phyloP scores from a whole-genome alignment of 2,888 invertebrate species.

The Amphipyra berbera region DNA sequence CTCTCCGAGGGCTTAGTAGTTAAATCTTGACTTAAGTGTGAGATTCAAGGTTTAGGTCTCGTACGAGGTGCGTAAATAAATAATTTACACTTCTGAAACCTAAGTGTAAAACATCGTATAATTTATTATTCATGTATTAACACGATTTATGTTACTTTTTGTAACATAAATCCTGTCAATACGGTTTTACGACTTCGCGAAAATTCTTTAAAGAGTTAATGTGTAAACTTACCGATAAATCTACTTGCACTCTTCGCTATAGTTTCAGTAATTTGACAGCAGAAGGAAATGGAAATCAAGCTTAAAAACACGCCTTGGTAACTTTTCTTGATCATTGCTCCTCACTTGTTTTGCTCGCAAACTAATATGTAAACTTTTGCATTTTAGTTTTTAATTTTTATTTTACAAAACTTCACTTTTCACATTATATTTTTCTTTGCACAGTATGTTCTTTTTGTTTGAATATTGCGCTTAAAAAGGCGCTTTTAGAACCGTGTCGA shows the following conservation, averaged over 20 bases:
- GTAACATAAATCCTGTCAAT: conserved; percentile 41
- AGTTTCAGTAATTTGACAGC: conserved; percentile 87
- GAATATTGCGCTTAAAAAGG: conserved; percentile 40
- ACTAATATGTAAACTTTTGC: conserved; percentile 57
- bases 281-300: conserved; percentile 86
- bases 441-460: conserved; percentile 31
- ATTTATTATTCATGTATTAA: conserved; percentile 55
- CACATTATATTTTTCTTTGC: conserved; percentile 46
- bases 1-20: conserved; percentile 39
- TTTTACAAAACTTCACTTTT: conserved; percentile 47
- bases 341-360: conserved; percentile 59
- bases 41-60: conserved; percentile 51
- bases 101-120: conserved; percentile 51
- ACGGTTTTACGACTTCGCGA: conserved; percentile 17
- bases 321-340: conserved; percentile 84
- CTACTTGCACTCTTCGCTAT: conserved; percentile 86
- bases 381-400: conserved; percentile 52
- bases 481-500: conserved; percentile 67
- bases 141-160: conserved; percentile 50
- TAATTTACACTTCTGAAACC: conserved; percentile 53
- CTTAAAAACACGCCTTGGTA: conserved; percentile 86
- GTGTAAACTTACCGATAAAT: conserved; percentile 80
- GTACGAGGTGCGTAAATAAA: conserved; percentile 50
- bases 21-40: conserved; percentile 50
- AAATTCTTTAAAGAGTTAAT: conserved; percentile 26